Evolutionary conservation across 2,888 invertebrate species (phyloP), one percentile per base, ranked within the genome.

Genomic region (Drosophila subsilvestris): DNA sequence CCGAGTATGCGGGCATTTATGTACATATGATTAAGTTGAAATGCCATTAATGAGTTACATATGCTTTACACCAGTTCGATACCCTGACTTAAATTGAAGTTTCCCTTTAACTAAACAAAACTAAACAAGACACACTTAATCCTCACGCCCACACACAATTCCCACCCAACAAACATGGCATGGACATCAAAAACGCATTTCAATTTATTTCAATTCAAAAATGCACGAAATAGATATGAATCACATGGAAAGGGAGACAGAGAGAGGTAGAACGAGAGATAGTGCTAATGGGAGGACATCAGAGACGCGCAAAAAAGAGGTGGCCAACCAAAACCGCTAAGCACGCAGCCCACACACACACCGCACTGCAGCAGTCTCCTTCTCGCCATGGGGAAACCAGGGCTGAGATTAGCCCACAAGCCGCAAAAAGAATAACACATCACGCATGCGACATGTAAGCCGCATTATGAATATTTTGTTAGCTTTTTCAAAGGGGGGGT

Each of bases 381-480:
- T 1, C 14, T 7, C 37, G 14, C n/a, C n/a, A n/a, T n/a, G n/a
- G 37, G 68, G 56, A 56, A 56, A 67, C 27, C 68, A 22, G 49
- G 48, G 43, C 48, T 10, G 67, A 54, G 67, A 67, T 66, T 66
- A 10, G 61, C 22, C 17, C 17, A 47, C 51, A 61, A 56, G 67
- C 78, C 80, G 48, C 86, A 84, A 79, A 84, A 87, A 85, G 87
- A 85, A 87, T 85, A 76, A 72, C 86, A 78, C 78, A 85, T 75
- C 76, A 78, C 76, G 73, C 73, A 88, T 86, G 74, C 86, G 85
- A 78, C 84, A 85, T 83, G 84, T 79, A 63, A 85, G 85, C 83
- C 84, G 80, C 88, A 86, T 88, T 85, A 80, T 86, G 80, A 83
- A 83, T 86, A 83, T 82, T 80, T 88, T 79, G 87, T 86, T 75